These are phyloP conservation scores for Okamejei kenojei DNA, from an alignment of 2,797 vertebrate species.

Conservation along the genomic window DNA sequence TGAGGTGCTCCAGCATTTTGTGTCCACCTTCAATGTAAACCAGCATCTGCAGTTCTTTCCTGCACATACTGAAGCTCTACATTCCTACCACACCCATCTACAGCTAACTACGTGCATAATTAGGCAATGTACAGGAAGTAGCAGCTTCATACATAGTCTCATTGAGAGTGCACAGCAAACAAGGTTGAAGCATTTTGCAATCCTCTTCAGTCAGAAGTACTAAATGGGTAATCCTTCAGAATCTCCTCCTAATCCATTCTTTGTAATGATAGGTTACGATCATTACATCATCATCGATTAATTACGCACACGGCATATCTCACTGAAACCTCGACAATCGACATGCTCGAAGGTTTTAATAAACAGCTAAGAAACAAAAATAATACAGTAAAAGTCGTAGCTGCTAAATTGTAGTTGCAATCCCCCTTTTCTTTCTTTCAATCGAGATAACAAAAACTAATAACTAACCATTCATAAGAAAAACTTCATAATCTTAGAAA, in stretches of 20 bases:
- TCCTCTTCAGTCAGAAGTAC: neutral
- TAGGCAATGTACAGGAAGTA: neutral
- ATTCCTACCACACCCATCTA: neutral
- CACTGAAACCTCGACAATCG: neutral
- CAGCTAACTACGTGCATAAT: neutral
- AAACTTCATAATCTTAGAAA: constrained; percentile 1
- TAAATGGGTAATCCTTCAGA: neutral
- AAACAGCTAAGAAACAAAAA: neutral
- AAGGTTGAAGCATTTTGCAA: neutral
- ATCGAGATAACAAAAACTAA: neutral
- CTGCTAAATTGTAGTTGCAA: neutral
- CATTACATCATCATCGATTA: neutral
- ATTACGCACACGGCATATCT: neutral
- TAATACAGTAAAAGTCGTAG: neutral
- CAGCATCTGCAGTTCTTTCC: too few species aligned
- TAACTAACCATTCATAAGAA: neutral
- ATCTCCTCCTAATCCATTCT: neutral
- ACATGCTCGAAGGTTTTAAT: neutral
- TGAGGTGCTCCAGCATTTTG: too few species aligned
- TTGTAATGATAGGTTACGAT: neutral
- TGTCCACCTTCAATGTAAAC: too few species aligned
- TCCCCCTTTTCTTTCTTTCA: neutral
- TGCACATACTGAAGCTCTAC: neutral
- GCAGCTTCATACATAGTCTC: neutral
- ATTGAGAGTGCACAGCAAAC: neutral